Evolutionary conservation across 1,140 invertebrate species (phyloP).

Genomic region (Rhopalosiphum maidis): DNA sequence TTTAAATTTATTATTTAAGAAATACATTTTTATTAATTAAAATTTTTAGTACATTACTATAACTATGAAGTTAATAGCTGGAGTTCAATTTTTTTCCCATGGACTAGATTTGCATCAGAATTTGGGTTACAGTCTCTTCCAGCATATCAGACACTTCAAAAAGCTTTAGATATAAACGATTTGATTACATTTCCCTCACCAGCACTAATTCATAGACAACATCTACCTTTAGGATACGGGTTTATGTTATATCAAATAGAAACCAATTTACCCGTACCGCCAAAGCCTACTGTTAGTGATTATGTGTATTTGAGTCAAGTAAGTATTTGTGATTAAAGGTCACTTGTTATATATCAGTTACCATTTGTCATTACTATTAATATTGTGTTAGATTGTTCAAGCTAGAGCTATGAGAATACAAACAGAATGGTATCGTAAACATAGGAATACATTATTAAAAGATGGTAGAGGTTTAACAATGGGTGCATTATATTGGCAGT

Average conservation of each 20-base stretch:
- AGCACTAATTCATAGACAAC: constrained; percentile 80
- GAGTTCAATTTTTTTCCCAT: constrained; percentile 77
- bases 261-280: constrained; percentile 65
- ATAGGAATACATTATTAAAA: constrained; percentile 66
- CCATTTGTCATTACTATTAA: constrained; percentile 35
- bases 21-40: not conserved
- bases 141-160: constrained; percentile 69
- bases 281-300: constrained; percentile 63
- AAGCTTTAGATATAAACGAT: constrained; percentile 68
- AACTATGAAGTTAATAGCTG: constrained; percentile 85
- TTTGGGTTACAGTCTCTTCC: constrained; percentile 94
- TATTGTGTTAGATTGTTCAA: constrained; percentile 76
- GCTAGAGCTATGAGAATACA: constrained; percentile 86
- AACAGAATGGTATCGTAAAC: constrained; percentile 86
- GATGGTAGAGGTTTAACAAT: constrained; percentile 81
- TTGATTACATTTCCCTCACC: constrained; percentile 68
- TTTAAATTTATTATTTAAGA: not conserved
- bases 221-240: constrained; percentile 75
- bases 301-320: constrained; percentile 80
- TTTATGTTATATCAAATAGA: constrained; percentile 70
- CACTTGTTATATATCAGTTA: not conserved
- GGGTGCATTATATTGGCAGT: constrained; percentile 98
- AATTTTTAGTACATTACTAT: constrained; percentile 83
- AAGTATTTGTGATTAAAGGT: constrained; percentile 55
- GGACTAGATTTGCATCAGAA: constrained; percentile 89